phyloP scores from a whole-genome alignment of 2,797 vertebrate genomes.

The Pteronotus mesoamericanus region DNA sequence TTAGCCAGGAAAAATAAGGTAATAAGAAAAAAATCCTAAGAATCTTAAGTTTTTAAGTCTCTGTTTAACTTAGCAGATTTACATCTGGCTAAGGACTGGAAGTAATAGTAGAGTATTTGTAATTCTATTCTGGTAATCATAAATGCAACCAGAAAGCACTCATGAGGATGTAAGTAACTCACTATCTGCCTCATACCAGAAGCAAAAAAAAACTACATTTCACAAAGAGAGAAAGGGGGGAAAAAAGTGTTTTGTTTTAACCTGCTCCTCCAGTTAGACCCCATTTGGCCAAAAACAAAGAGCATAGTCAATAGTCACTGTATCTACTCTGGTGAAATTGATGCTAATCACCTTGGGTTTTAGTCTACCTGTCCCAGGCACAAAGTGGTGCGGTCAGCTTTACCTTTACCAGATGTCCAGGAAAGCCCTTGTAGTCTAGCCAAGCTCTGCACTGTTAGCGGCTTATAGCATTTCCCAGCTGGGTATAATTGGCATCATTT shows the following conservation, averaged over 20 bases:
- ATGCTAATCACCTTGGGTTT: slow-evolving; percentile 25
- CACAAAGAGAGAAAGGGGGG: neutral
- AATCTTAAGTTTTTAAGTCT: slow-evolving; percentile 13
- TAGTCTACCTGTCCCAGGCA: slow-evolving; percentile 40
- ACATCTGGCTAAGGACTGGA: slow-evolving; percentile 62
- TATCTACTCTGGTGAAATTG: slow-evolving; percentile 29
- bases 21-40: neutral
- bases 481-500: slow-evolving; percentile 7
- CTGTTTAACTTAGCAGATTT: slow-evolving; percentile 36
- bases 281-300: slow-evolving; percentile 8
- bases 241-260: neutral
- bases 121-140: slow-evolving; percentile 55
- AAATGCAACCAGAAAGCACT: slow-evolving; percentile 59
- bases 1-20: neutral
- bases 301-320: neutral
- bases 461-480: slow-evolving; percentile 19
- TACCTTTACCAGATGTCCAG: slow-evolving; percentile 58
- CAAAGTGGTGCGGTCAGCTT: slow-evolving; percentile 32
- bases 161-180: neutral
- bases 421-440: neutral
- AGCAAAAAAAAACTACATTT: neutral
- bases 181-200: slow-evolving; percentile 5
- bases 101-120: slow-evolving; percentile 49
- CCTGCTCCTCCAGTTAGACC: slow-evolving; percentile 12
- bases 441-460: neutral